phyloP scores from a whole-genome alignment of 2,888 invertebrate species.

The Lepidochitona cinerea region DNA sequence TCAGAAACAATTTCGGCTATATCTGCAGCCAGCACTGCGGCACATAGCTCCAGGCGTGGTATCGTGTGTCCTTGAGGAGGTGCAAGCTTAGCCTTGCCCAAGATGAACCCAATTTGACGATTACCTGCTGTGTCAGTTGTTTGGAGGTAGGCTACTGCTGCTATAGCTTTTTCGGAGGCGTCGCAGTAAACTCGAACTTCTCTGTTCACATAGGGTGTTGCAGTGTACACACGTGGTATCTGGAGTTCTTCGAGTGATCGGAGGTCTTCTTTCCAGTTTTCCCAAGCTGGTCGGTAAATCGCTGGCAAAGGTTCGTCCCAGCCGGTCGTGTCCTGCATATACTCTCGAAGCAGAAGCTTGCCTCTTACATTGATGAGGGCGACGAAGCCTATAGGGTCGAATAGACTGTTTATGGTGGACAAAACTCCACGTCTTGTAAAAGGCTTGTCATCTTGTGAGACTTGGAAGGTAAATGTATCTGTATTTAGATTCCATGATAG shows the following conservation, averaged over 20 bases:
- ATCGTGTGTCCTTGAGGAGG: conserved; percentile 10
- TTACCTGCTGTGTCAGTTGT: not conserved
- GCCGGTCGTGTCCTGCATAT: conserved; percentile 22
- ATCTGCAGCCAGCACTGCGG: conserved; percentile 15
- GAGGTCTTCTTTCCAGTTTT: conserved; percentile 29
- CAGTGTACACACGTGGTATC: conserved; percentile 10
- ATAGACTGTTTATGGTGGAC: conserved; percentile 32
- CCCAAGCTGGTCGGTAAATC: conserved; percentile 19
- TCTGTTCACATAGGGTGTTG: not conserved
- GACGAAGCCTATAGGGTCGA: conserved; percentile 38
- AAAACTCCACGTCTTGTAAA: conserved; percentile 29
- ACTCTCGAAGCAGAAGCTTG: conserved; percentile 32
- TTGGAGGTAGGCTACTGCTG: conserved; percentile 13
- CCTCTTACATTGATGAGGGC: conserved; percentile 24
- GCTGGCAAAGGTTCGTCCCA: too few relatives aligned
- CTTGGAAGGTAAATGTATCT: conserved; percentile 30
- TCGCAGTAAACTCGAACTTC: not conserved
- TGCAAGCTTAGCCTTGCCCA: conserved; percentile 16
- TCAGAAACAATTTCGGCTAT: not conserved
- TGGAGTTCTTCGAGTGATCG: conserved; percentile 10
- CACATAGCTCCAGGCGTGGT: conserved; percentile 15
- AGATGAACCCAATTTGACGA: not conserved
- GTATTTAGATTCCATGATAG: conserved; percentile 11
- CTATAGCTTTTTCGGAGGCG: conserved; percentile 9
- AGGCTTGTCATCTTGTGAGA: too few relatives aligned